phyloP scores from a whole-genome alignment of 2,888 invertebrate genomes.

The Lacanobia oleracea region DNA sequence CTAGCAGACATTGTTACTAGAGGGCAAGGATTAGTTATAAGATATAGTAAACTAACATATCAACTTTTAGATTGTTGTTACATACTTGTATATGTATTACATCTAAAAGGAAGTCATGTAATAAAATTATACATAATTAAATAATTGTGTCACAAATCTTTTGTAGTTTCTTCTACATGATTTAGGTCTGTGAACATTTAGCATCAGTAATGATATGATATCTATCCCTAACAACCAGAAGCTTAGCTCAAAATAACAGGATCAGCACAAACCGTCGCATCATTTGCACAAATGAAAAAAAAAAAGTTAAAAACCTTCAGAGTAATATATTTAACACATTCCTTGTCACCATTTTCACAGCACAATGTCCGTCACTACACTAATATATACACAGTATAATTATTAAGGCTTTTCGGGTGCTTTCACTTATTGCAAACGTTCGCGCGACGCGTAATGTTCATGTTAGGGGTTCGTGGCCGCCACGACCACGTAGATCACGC shows the following conservation, averaged over 20 bases:
- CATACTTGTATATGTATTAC: slow-evolving; percentile 12
- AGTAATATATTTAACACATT: slow-evolving; percentile 78
- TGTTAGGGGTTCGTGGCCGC: slow-evolving; percentile 53
- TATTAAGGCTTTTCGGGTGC: slow-evolving; percentile 87
- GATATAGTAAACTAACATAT: background rate
- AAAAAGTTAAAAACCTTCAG: slow-evolving; percentile 72
- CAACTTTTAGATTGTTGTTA: slow-evolving; percentile 14
- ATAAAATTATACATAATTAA: slow-evolving; percentile 9
- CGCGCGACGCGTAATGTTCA: slow-evolving; percentile 44
- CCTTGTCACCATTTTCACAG: slow-evolving; percentile 82
- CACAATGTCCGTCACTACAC: slow-evolving; percentile 77
- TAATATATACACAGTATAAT: slow-evolving; percentile 87
- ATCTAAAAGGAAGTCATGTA: slow-evolving; percentile 14
- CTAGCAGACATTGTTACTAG: background rate
- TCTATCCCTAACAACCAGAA: slow-evolving; percentile 50
- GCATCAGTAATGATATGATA: slow-evolving; percentile 35
- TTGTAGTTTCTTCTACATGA: background rate
- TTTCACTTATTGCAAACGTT: slow-evolving; percentile 67
- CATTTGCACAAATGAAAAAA: slow-evolving; percentile 83
- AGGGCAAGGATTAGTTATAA: background rate
- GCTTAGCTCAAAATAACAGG: slow-evolving; percentile 35
- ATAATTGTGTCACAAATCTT: background rate
- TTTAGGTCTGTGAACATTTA: slow-evolving; percentile 47
- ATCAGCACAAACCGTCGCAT: slow-evolving; percentile 74
- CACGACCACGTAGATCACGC: slow-evolving; percentile 79